Percentiles rank a stretch among this genome's conserved stretches.
Conservation (phyloP, 2,113 vertebrate genomes). For the Bombycilla garrulus region DNA sequence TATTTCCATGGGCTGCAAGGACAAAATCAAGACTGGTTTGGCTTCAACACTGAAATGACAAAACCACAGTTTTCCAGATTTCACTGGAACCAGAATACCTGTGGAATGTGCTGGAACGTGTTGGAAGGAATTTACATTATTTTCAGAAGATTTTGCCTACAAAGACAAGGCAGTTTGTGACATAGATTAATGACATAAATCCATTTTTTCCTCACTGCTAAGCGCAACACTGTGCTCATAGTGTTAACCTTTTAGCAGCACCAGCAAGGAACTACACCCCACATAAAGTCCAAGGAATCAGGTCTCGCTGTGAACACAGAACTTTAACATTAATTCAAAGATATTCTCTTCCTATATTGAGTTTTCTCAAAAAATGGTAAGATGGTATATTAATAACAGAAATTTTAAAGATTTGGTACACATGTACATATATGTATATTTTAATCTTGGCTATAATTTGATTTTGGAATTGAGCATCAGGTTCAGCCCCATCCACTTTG, state of each 20-base stretch:
- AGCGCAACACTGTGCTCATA: background rate
- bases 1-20: background rate
- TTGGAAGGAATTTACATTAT: background rate
- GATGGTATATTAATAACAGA: background rate
- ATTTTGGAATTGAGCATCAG: background rate
- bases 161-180: background rate
- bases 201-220: background rate
- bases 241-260: background rate
- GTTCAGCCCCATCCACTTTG: accelerated
- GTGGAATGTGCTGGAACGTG: background rate
- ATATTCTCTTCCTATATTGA: accelerated
- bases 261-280: background rate
- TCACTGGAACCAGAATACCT: background rate
- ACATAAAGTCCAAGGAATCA: background rate
- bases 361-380: background rate
- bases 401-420: background rate
- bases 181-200: background rate
- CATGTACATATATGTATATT: too few species aligned
- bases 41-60: background rate
- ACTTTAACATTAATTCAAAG: background rate
- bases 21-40: background rate
- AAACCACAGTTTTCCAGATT: background rate
- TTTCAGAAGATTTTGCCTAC: background rate
- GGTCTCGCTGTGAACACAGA: background rate
- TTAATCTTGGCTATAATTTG: background rate